phyloP scores from a whole-genome alignment of 1,140 invertebrate species.

The Micrasema minimum region DNA sequence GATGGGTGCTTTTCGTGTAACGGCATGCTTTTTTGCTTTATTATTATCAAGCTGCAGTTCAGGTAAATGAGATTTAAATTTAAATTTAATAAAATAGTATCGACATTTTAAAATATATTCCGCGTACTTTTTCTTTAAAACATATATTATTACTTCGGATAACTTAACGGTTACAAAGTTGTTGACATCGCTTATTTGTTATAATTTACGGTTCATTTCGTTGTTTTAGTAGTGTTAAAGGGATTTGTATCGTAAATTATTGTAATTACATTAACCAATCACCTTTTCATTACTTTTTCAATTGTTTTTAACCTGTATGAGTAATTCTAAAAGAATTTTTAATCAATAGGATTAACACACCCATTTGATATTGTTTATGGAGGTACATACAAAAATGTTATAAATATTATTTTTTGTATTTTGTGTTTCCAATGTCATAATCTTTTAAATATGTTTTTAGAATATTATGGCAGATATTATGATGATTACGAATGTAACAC shows the following conservation, averaged over 20 bases:
- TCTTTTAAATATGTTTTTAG: conserved; percentile 53
- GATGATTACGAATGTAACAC: conserved; percentile 83
- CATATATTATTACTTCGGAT: background rate
- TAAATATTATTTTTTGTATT: conserved; percentile 3
- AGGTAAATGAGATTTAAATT: conserved; percentile 26
- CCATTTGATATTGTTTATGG: conserved; percentile 28
- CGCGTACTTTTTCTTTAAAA: background rate
- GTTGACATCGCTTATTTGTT: conserved; percentile 13
- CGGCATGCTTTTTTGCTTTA: conserved; percentile 46
- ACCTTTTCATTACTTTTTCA: background rate
- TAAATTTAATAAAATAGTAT: background rate
- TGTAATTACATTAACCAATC: no score
- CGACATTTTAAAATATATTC: background rate
- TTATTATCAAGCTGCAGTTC: conserved; percentile 42
- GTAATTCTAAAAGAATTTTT: conserved; percentile 18
- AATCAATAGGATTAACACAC: conserved; percentile 28
- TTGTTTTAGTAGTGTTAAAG: no score
- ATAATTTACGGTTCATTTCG: no score
- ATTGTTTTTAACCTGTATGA: background rate
- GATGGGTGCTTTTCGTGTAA: conserved; percentile 40
- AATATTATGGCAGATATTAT: conserved; percentile 62
- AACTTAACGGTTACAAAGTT: conserved; percentile 13
- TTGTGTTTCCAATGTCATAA: background rate
- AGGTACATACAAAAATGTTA: background rate
- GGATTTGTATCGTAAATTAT: no score